Percentiles rank a stretch among this genome's conserved stretches.
phyloP scores from a whole-genome alignment of 2,113 vertebrate genomes.

The Elephantulus edwardii region DNA sequence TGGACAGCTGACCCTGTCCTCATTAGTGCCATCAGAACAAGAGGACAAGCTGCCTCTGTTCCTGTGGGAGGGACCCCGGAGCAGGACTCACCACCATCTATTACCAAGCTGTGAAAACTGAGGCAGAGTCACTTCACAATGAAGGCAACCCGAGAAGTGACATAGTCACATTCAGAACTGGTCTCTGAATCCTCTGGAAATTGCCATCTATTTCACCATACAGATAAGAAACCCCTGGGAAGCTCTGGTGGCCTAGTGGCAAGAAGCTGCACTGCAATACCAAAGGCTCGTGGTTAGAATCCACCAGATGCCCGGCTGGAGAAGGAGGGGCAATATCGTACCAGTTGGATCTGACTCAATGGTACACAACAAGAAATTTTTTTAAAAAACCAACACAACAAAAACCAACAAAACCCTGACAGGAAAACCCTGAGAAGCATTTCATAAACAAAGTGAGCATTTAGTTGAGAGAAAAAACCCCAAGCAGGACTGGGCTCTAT shows the following conservation, averaged over 20 bases:
- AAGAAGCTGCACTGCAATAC: too few species aligned
- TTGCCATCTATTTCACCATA: neutral
- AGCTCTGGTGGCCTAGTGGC: too few species aligned
- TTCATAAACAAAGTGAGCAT: neutral
- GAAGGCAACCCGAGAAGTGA: neutral
- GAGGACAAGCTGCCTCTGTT: neutral
- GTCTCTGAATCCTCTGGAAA: conserved; percentile 2
- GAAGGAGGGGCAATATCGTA: too few species aligned
- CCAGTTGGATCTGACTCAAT: too few species aligned
- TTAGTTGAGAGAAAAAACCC: neutral
- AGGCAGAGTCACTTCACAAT: neutral
- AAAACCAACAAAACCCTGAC: too few species aligned
- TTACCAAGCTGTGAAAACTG: neutral
- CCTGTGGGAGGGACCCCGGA: neutral
- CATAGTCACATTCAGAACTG: neutral
- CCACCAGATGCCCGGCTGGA: too few species aligned
- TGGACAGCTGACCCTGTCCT: neutral
- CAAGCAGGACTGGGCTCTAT: neutral
- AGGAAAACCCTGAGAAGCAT: neutral
- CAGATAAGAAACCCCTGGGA: too few species aligned
- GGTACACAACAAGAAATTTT: too few species aligned
- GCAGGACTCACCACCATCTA: neutral
- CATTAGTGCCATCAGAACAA: neutral
- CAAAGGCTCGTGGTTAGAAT: too few species aligned
- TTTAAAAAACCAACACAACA: too few species aligned